Evolutionary conservation across 2,113 vertebrate genomes (phyloP).

Genomic region (Talpa occidentalis): DNA sequence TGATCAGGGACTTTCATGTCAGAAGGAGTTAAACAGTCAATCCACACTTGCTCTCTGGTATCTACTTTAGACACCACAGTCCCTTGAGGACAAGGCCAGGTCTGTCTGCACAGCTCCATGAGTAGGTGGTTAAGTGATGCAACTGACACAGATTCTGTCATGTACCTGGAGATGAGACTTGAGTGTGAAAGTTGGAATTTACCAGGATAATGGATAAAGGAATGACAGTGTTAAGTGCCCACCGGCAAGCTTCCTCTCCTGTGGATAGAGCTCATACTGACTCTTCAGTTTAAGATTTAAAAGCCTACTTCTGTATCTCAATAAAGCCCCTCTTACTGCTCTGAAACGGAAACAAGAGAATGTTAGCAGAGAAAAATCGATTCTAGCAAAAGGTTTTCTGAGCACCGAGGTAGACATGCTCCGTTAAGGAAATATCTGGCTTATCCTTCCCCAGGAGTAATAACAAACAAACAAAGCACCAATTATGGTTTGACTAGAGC

Average conservation of each 20-base stretch:
- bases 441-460: background rate
- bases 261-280: background rate
- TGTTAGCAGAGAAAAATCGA: background rate
- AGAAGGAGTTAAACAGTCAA: background rate
- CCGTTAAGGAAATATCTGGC: background rate
- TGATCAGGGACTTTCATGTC: background rate
- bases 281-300: background rate
- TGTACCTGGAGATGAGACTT: background rate
- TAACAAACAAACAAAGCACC: conserved; percentile 13
- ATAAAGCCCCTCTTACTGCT: background rate
- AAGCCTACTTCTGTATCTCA: background rate
- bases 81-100: background rate
- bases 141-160: background rate
- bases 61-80: background rate
- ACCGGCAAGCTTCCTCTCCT: background rate
- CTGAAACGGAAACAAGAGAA: conserved; percentile 4
- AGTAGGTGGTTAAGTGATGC: background rate
- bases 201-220: background rate
- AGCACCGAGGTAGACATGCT: background rate
- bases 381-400: background rate
- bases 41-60: background rate
- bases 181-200: background rate
- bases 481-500: background rate
- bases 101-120: background rate
- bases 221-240: background rate